Evolutionary conservation across 2,113 vertebrate species (phyloP).

Genomic region (Asarcornis scutulata): DNA sequence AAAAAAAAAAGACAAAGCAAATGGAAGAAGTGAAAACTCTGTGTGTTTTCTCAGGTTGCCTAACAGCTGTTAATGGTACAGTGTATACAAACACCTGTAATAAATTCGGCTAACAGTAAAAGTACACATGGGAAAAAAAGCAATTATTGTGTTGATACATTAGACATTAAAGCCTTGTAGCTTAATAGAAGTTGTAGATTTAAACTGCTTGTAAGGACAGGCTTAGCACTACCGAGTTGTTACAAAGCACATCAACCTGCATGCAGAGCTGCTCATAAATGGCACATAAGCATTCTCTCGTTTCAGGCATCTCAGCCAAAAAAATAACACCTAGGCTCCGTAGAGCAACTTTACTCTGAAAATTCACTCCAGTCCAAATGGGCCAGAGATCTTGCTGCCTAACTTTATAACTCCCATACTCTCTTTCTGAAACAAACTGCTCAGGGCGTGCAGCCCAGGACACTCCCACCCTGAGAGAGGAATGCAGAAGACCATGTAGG

Average conservation of each 20-base stretch:
- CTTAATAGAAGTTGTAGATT: too few species aligned
- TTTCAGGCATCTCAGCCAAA: neutral
- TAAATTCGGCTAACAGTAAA: neutral
- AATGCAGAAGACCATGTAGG: neutral
- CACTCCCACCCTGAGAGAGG: neutral
- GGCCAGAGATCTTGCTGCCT: neutral
- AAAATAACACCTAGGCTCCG: neutral
- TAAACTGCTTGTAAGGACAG: neutral
- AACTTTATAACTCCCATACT: accelerated
- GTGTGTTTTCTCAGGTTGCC: neutral
- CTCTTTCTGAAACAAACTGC: neutral
- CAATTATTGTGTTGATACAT: neutral
- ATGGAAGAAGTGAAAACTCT: neutral
- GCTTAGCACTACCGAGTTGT: neutral
- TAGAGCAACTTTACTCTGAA: neutral
- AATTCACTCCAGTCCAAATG: neutral
- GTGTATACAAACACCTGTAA: neutral
- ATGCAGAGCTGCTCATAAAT: neutral
- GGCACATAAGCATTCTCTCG: neutral
- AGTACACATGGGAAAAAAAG: neutral
- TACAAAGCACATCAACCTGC: neutral
- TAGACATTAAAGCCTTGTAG: neutral
- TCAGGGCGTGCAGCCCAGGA: neutral
- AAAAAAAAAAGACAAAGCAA: neutral
- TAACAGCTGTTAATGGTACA: neutral